Percentiles rank a stretch among this genome's conserved stretches.
Conservation (phyloP, 2,888 invertebrate species). For the Syrphus vitripennis region DNA sequence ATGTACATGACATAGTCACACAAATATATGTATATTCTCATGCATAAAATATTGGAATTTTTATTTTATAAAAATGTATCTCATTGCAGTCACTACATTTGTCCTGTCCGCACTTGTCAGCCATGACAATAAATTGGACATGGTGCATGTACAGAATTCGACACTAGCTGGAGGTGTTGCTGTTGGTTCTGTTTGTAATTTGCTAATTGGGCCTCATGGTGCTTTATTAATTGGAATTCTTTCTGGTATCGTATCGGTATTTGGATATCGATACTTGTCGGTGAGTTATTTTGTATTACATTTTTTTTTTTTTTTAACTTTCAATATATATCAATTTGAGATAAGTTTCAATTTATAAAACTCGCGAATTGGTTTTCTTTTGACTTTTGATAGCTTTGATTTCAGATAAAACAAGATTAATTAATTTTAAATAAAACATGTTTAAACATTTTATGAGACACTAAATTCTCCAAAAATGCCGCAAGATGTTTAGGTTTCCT, state of each 20-base stretch:
- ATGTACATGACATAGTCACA: background rate
- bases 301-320: background rate
- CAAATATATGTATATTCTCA: no score
- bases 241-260: conserved; percentile 90
- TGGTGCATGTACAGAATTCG: conserved; percentile 97
- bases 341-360: background rate
- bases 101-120: conserved; percentile 90
- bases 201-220: conserved; percentile 91
- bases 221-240: conserved; percentile 90
- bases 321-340: background rate
- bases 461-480: background rate
- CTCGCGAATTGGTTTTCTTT: background rate
- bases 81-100: conserved; percentile 87
- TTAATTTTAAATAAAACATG: background rate
- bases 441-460: no score
- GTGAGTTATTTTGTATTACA: conserved; percentile 83
- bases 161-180: conserved; percentile 97
- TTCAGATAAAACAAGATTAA: background rate
- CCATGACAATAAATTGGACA: conserved; percentile 89
- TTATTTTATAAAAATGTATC: conserved; percentile 26
- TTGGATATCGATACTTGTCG: conserved; percentile 90
- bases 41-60: background rate
- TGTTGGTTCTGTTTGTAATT: conserved; percentile 91
- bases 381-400: background rate
- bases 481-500: no score